phyloP scores from a whole-genome alignment of 2,797 vertebrate species.

The Poecilia picta region DNA sequence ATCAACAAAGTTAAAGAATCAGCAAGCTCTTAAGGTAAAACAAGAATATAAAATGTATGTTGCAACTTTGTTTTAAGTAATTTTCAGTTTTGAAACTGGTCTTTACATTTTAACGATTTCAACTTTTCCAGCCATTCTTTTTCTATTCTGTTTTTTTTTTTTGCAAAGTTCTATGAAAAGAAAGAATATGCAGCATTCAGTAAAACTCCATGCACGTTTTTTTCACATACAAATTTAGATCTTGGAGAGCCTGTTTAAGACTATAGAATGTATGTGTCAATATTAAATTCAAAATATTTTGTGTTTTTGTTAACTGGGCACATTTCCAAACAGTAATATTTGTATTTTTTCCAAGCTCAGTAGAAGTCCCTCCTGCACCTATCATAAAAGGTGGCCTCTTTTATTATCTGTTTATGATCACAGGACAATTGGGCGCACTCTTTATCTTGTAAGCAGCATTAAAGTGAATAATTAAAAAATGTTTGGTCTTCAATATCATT shows the following conservation, averaged over 20 bases:
- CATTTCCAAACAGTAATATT: not conserved
- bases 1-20: not conserved
- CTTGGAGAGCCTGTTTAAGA: not conserved
- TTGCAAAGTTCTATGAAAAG: not conserved
- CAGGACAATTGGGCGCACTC: constrained; percentile 59
- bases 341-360: not conserved
- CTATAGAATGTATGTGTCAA: not conserved
- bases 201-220: too few relatives aligned
- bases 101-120: constrained; percentile 6
- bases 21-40: not conserved
- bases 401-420: constrained; percentile 44
- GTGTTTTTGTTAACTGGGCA: not conserved
- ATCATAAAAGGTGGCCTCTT: constrained; percentile 57
- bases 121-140: not conserved
- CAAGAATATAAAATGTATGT: not conserved
- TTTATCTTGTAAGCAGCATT: constrained; percentile 57
- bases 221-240: too few relatives aligned
- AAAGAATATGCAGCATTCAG: not conserved
- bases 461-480: not conserved
- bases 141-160: not conserved
- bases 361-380: not conserved
- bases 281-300: not conserved
- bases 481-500: constrained; percentile 12
- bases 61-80: not conserved
- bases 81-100: constrained; percentile 22